A percentile compares a stretch with the other conserved stretches of the same genome.
phyloP scores from a whole-genome alignment of 2,888 invertebrate genomes.

The Yponomeuta evonymella region DNA sequence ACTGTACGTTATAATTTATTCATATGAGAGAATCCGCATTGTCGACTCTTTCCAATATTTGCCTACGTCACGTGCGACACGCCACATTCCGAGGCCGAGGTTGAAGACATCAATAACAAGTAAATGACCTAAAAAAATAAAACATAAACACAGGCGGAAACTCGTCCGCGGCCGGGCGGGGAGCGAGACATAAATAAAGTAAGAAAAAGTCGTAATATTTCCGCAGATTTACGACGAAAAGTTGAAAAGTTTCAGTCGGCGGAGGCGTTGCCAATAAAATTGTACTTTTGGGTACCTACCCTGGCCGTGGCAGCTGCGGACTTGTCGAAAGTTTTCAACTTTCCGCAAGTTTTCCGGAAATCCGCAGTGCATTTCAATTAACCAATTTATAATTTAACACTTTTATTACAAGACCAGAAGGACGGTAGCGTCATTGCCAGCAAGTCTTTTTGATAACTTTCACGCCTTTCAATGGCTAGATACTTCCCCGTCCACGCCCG shows the following conservation, averaged over 20 bases:
- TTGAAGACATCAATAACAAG: not conserved
- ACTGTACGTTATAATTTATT: too few species aligned
- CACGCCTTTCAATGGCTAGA: too few species aligned
- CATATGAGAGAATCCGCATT: too few species aligned
- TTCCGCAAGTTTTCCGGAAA: not conserved
- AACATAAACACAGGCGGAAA: constrained; percentile 15
- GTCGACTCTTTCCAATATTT: not conserved
- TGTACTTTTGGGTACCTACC: not conserved
- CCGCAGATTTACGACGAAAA: constrained; percentile 11
- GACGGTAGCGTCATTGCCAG: too few species aligned
- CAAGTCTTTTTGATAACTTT: too few species aligned
- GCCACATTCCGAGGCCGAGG: not conserved
- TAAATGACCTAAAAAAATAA: not conserved
- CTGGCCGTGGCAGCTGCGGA: not conserved
- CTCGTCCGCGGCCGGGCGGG: not conserved
- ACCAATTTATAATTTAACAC: not conserved
- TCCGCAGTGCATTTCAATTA: not conserved
- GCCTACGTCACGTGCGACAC: not conserved
- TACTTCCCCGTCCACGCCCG: too few species aligned
- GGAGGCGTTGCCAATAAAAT: constrained; percentile 4
- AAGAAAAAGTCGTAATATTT: constrained; percentile 18
- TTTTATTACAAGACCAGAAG: too few species aligned
- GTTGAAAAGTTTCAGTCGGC: constrained; percentile 7
- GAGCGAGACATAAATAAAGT: constrained; percentile 9
- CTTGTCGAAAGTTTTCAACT: not conserved